These are phyloP conservation scores for Xiphias gladius DNA, from an alignment of 2,113 vertebrate genomes.

Conservation along the genomic window DNA sequence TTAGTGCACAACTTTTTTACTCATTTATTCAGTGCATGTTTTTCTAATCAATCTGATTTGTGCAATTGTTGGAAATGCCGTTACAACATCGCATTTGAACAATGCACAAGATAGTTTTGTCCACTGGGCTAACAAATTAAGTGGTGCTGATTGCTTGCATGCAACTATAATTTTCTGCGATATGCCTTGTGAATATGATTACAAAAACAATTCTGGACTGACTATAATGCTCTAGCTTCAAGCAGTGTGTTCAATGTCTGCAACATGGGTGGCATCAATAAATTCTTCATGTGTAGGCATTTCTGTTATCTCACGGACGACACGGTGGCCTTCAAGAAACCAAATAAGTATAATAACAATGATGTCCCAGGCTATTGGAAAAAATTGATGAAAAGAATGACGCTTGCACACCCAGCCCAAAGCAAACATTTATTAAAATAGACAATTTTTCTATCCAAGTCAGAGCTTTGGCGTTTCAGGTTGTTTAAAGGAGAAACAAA, in stretches of 20 bases:
- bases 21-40: conserved; percentile 56
- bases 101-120: conserved; percentile 46
- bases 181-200: conserved; percentile 47
- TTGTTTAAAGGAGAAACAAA: background rate
- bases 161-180: conserved; percentile 20
- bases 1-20: conserved; percentile 48
- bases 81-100: conserved; percentile 16
- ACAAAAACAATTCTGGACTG: background rate
- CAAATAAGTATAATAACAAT: background rate
- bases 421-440: background rate
- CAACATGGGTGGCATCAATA: conserved; percentile 20
- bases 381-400: background rate
- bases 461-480: background rate
- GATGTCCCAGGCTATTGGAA: background rate
- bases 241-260: conserved; percentile 15
- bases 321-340: background rate
- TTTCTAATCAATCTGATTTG: conserved; percentile 56
- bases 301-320: background rate
- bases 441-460: background rate
- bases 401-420: background rate
- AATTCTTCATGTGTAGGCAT: conserved; percentile 10
- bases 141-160: conserved; percentile 41
- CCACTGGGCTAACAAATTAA: conserved; percentile 44
- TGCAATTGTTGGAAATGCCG: conserved; percentile 14
- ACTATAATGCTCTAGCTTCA: conserved; percentile 16